A percentile compares a stretch with the other conserved stretches of the same genome.
Conservation (phyloP, 2,113 vertebrate species). For the Tachycineta bicolor region DNA sequence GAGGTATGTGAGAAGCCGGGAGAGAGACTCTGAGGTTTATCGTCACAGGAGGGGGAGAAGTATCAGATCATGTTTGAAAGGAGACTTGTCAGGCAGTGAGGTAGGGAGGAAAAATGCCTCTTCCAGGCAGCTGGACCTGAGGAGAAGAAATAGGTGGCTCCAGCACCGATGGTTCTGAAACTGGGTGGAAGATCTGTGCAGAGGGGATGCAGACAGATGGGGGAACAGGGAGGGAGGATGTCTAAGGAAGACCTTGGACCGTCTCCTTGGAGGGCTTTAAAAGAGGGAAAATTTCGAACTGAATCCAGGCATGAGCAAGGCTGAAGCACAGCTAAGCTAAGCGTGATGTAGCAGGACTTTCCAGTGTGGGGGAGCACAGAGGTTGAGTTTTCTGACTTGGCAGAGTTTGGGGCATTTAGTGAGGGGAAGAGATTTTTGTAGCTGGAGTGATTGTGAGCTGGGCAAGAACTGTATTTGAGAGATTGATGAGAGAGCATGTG, state of each 20-base stretch:
- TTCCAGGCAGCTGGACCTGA: slow-evolving; percentile 6
- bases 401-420: not conserved
- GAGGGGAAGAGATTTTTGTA: not conserved
- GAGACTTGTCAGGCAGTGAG: slow-evolving; percentile 10
- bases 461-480: not conserved
- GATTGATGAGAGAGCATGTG: not conserved
- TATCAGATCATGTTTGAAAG: slow-evolving; percentile 13
- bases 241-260: not conserved
- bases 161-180: not conserved
- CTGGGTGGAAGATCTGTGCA: not conserved
- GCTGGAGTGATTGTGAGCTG: not conserved
- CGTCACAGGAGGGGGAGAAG: not conserved
- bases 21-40: not conserved
- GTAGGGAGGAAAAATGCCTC: slow-evolving; percentile 6
- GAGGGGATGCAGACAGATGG: not conserved
- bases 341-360: not conserved
- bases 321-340: not conserved
- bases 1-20: not conserved
- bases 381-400: not conserved
- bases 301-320: not conserved
- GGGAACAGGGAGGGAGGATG: not conserved
- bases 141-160: not conserved
- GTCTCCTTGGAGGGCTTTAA: not conserved
- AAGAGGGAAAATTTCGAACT: not conserved
- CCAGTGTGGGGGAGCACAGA: not conserved